Evolutionary conservation across 1,140 invertebrate species (phyloP).

Genomic region (Drosophila lacteicornis): DNA sequence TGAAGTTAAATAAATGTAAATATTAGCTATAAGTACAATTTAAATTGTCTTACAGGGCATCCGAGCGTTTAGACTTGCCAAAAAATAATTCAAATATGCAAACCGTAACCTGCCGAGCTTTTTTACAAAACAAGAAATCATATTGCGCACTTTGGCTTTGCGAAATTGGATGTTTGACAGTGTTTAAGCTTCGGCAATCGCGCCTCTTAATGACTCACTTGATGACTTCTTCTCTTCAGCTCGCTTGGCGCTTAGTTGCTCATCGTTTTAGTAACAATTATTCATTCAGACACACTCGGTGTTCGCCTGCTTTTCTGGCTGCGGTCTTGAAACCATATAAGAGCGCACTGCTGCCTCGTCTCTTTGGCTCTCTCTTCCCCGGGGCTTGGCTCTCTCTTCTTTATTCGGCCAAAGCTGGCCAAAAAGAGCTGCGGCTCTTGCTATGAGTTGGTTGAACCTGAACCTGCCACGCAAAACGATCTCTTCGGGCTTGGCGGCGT

Average conservation of each 20-base stretch:
- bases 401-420: background rate
- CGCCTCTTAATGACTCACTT: conserved; percentile 6
- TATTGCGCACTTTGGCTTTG: background rate
- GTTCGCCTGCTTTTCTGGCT: conserved; percentile 58
- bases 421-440: conserved; percentile 9
- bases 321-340: conserved; percentile 75
- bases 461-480: conserved; percentile 30
- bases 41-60: background rate
- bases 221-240: conserved; percentile 45
- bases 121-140: background rate
- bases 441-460: conserved; percentile 24
- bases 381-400: background rate
- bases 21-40: background rate
- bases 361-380: conserved; percentile 8
- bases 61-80: background rate
- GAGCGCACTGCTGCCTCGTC: conserved; percentile 47
- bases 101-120: background rate
- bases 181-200: conserved; percentile 17
- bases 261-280: conserved; percentile 66
- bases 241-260: conserved; percentile 54
- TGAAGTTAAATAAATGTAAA: too few relatives aligned
- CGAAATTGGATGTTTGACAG: conserved; percentile 14
- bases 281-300: conserved; percentile 43
- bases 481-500: conserved; percentile 30
- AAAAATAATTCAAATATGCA: background rate